These are phyloP conservation scores for Ochropacha duplaris DNA, from an alignment of 2,888 invertebrate species.

Conservation along the genomic window DNA sequence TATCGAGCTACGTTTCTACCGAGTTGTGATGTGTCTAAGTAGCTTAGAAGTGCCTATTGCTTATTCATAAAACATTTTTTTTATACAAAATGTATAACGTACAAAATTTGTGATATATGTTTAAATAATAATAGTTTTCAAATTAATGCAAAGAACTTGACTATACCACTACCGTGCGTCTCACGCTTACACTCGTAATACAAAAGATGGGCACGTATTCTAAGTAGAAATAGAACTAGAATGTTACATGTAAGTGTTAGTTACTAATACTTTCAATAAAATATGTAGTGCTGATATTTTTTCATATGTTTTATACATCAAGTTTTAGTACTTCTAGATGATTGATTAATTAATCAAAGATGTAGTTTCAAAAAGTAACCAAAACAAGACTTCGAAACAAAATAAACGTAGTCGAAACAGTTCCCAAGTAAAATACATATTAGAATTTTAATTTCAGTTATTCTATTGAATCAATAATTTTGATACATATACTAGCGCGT, in stretches of 20 bases:
- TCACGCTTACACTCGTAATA: not conserved
- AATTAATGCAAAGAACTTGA: constrained; percentile 24
- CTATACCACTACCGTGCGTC: constrained; percentile 13
- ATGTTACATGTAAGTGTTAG: constrained; percentile 40
- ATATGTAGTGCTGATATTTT: constrained; percentile 11
- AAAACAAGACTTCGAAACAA: too few species aligned
- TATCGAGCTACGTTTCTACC: constrained; percentile 30
- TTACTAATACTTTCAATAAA: constrained; percentile 41
- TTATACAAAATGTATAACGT: constrained; percentile 16
- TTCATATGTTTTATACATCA: constrained; percentile 10
- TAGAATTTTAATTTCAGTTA: too few species aligned
- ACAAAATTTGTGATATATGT: constrained; percentile 20
- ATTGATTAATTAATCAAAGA: not conserved
- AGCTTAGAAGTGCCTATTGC: constrained; percentile 24
- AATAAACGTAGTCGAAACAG: too few species aligned
- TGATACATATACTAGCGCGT: too few species aligned
- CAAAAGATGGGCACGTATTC: not conserved
- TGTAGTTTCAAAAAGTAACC: too few species aligned
- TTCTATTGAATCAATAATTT: too few species aligned
- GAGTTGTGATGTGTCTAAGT: constrained; percentile 33
- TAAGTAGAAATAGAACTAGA: constrained; percentile 9
- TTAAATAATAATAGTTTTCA: too few species aligned
- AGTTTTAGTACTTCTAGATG: not conserved
- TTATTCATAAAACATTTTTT: constrained; percentile 16
- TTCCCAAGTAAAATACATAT: too few species aligned